phyloP scores from a whole-genome alignment of 2,888 invertebrate genomes.

The Meghimatium bilineatum region DNA sequence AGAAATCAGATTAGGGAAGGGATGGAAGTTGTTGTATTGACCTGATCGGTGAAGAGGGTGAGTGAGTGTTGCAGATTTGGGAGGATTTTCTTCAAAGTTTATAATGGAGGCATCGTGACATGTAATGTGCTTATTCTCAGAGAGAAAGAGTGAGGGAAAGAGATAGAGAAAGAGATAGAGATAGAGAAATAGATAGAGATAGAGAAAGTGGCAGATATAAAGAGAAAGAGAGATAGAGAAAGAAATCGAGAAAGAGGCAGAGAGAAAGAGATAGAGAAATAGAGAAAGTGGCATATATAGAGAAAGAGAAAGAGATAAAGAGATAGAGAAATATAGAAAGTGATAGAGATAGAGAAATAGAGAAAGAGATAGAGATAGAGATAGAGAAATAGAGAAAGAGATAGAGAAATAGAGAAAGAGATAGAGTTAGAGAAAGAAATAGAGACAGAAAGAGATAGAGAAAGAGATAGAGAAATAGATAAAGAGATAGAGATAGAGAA shows the following conservation, averaged over 20 bases:
- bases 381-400: not conserved
- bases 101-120: not conserved
- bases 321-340: not conserved
- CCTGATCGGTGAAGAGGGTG: not conserved
- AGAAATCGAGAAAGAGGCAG: not conserved
- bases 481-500: not conserved
- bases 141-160: not conserved
- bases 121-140: not conserved
- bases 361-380: constrained; percentile 4
- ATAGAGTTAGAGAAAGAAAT: not conserved
- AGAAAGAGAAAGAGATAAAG: not conserved
- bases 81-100: not conserved
- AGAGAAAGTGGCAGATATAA: not conserved
- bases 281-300: not conserved
- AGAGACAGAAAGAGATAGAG: not conserved
- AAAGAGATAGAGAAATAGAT: not conserved
- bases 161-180: constrained; percentile 2
- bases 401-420: not conserved
- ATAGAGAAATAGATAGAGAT: constrained; percentile 4
- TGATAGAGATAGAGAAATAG: not conserved
- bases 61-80: not conserved
- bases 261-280: not conserved
- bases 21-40: constrained; percentile 13
- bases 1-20: constrained; percentile 12
- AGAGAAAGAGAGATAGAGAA: not conserved